Evolutionary conservation across 1,140 invertebrate genomes (phyloP).

Genomic region (Drosophila parvula): DNA sequence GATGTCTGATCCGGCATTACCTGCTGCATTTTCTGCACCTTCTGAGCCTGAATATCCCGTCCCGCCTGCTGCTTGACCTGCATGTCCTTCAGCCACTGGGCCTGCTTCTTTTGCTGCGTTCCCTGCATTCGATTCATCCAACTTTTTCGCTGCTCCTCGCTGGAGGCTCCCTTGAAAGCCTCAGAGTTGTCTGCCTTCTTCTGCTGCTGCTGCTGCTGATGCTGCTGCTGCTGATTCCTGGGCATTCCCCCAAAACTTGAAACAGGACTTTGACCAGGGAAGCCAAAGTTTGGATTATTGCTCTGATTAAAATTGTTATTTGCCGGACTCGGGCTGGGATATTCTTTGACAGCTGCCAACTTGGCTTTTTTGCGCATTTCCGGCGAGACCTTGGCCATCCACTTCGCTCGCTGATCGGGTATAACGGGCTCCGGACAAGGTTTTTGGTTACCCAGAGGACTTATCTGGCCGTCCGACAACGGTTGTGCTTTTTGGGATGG

Average conservation of each 20-base stretch:
- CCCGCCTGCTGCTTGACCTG: constrained; percentile 65
- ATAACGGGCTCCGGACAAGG: constrained; percentile 22
- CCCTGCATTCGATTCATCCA: constrained; percentile 74
- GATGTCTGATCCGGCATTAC: not conserved
- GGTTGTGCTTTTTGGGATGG: not conserved
- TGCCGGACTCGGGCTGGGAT: not conserved
- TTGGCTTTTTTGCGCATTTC: constrained; percentile 33
- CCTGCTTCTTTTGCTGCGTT: constrained; percentile 58
- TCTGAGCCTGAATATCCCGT: constrained; percentile 55
- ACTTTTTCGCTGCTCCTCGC: constrained; percentile 43
- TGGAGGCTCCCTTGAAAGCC: constrained; percentile 27
- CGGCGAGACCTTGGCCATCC: constrained; percentile 66
- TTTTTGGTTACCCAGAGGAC: not conserved
- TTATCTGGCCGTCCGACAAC: not conserved
- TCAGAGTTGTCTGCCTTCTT: not conserved
- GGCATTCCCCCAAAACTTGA: constrained; percentile 17
- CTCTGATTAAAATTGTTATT: not conserved
- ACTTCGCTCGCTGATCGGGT: constrained; percentile 62
- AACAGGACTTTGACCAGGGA: not conserved
- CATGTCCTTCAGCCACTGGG: constrained; percentile 61
- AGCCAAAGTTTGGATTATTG: not conserved
- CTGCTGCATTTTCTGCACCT: constrained; percentile 40
- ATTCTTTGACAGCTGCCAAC: not conserved
- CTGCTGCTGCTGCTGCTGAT: constrained; percentile 1
- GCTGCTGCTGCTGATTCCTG: constrained; percentile 8